Evolutionary conservation across 2,797 vertebrate genomes (phyloP), one percentile per base, ranked within the genome.

Genomic region (Rhabdophis nuchalis): DNA sequence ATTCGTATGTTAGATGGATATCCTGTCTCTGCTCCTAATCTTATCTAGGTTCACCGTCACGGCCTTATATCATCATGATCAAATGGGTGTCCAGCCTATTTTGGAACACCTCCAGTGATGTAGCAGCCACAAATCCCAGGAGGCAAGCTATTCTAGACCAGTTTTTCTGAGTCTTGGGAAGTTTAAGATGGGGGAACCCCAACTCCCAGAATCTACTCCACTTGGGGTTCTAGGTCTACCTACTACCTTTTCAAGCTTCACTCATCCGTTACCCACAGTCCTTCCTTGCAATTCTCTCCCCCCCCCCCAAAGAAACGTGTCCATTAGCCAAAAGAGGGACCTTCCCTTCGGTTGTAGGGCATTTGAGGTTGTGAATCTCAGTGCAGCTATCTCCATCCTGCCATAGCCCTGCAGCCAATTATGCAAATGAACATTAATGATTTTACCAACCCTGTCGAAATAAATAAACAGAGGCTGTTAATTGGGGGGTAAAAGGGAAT

Each of bases 391-490:
- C 68, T 41, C 32, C 68, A 10, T 77, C 1, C 0, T 41, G 41
- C 32, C 20, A 77, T 77, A 41, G 32, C 32, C 64, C 87, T 88
- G 4, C 0, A 90, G 87, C 68, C 89, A 23, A 27, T 8, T 68
- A 12, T 88, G 32, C 50, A 92, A 93, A 90, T 53, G 93, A 27
- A 88, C 86, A 94, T 2, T 90, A 94, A 93, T 93, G 91, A 57
- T 68, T 90, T 94, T 41, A 92, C 61, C 89, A 58, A 68, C 11
- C 88, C 68, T 96, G 94, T 92, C 16, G 93, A 89, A 95, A 94
- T 89, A 94, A 95, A 95, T 53, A 53, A 90, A 90, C 58, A 64
- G 88, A 95, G 72, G 95, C 93, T 50, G 25, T 92, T 95, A 96
- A 95, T 91, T 93, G 88, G 18, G 56, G 56, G 25, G 0, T 0